Base-by-base conservation (phyloP, 2,888 invertebrate species). In the Acronicta aceris region DNA sequence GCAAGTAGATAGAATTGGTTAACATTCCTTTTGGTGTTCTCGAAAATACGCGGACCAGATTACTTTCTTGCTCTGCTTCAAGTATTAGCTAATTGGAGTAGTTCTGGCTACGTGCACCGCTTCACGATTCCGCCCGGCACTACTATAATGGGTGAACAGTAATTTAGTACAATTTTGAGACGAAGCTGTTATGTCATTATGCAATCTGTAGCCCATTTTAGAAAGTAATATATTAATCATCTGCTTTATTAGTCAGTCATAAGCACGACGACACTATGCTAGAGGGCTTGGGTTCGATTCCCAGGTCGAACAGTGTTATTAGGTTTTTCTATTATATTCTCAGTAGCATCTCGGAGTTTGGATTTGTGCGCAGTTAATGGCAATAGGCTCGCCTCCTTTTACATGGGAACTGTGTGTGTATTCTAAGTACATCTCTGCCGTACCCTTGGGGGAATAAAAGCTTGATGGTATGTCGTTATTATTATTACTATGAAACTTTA, bases 1-100 rank as follows among this genome's bases (percentile, higher is more conserved):
- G 33, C 12, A 33, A 33, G 33, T 12, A 33, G 1, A 10, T 12
- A 33, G 12, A 12, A 4, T 4, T 33, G 33, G 33, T 12, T 12
- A 33, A 33, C 3, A 33, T 33, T 33, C 12, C 10, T 3, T 12
- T 33, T 33, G 12, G 33, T 38, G n/a, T 46, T 40, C 15, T 15
- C 30, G 36, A 25, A 50, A 46, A 54, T 50, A 60, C 42, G n/a
- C 21, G n/a, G 10, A 21, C n/a, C 33, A 50, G 52, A 49, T 53
- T 50, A 62, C 53, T 63, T 46, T 15, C 45, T 42, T 53, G 16
- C 17, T 25, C 16, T 41, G 15, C 38, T 21, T 16, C 27, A n/a
- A 62, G 49, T 63, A 48, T 67, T 59, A 50, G 71, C 62, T 57
- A 71, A 68, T 70, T 65, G 63, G 53, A 66, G 49, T 63, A 65